A percentile compares a stretch with the other conserved stretches of the same genome.
Evolutionary conservation across 2,888 invertebrate species (phyloP).

Genomic region (Parapristionchus giblindavisi): DNA sequence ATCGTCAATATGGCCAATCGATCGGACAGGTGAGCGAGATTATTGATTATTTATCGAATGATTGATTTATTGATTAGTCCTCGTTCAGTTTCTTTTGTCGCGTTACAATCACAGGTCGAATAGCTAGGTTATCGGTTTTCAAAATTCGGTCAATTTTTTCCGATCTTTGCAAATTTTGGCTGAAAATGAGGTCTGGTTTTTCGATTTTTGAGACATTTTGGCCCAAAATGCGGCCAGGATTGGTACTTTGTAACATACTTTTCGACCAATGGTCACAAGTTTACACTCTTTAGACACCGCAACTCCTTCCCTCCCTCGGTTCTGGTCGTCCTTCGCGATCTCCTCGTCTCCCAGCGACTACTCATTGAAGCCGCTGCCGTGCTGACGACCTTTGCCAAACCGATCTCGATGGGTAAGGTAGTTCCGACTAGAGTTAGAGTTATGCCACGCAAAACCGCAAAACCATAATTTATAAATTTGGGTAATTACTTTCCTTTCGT

Average conservation of each 20-base stretch:
- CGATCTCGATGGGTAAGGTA: background rate
- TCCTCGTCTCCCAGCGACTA: background rate
- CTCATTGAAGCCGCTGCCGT: slow-evolving; percentile 2
- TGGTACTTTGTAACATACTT: background rate
- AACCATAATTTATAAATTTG: no score
- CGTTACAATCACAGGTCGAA: no score
- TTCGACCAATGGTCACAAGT: background rate
- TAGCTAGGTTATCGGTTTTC: no score
- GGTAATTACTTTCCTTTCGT: no score
- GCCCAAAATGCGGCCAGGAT: background rate
- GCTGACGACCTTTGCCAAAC: background rate
- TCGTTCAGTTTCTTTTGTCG: background rate
- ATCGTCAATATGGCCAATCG: slow-evolving; percentile 43
- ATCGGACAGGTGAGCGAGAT: slow-evolving; percentile 35
- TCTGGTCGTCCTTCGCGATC: background rate
- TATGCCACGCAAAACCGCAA: no score
- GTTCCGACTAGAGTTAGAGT: no score
- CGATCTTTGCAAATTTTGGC: no score
- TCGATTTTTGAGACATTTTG: no score
- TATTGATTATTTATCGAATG: background rate
- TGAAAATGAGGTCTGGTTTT: background rate
- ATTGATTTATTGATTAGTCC: no score
- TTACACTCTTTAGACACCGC: background rate
- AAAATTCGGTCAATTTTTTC: no score
- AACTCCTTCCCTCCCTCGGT: background rate